These are phyloP conservation scores for Parapsyche elsis DNA, from an alignment of 1,140 invertebrate genomes.

Conservation along the genomic window DNA sequence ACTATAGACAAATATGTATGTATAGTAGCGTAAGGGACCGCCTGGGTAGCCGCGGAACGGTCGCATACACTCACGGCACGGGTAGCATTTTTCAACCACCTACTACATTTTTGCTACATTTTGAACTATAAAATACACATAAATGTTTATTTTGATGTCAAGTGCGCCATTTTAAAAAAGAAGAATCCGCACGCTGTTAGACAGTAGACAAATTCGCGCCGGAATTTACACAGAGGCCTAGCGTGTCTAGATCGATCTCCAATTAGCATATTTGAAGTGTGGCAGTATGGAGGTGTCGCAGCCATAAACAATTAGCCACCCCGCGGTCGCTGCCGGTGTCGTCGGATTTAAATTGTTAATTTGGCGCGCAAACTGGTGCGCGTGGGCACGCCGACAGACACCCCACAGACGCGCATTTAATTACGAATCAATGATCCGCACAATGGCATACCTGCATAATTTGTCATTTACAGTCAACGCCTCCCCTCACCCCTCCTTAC, in stretches of 20 bases:
- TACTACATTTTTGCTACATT: too few relatives aligned
- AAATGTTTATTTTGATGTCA: too few relatives aligned
- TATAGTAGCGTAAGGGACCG: too few relatives aligned
- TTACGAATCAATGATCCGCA: conserved; percentile 29
- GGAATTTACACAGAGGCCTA: too few relatives aligned
- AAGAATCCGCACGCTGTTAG: too few relatives aligned
- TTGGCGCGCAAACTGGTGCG: not conserved
- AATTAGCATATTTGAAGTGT: not conserved
- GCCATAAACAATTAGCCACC: conserved; percentile 27
- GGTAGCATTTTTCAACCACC: too few relatives aligned
- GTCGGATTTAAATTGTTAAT: conserved; percentile 28
- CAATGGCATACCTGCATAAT: conserved; percentile 25
- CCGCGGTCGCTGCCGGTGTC: not conserved
- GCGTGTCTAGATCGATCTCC: not conserved
- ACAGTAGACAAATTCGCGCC: too few relatives aligned
- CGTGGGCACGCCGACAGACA: conserved; percentile 1
- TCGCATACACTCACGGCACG: too few relatives aligned
- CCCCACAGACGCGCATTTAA: conserved; percentile 17
- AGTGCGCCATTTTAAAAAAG: too few relatives aligned
- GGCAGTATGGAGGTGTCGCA: not conserved
- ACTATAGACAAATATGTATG: too few relatives aligned
- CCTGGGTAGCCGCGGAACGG: too few relatives aligned
- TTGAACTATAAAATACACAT: too few relatives aligned
- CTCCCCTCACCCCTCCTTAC: not conserved
- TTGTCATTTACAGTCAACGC: not conserved